Evolutionary conservation across 2,888 invertebrate genomes (phyloP).

Genomic region (Pheosia tremula): DNA sequence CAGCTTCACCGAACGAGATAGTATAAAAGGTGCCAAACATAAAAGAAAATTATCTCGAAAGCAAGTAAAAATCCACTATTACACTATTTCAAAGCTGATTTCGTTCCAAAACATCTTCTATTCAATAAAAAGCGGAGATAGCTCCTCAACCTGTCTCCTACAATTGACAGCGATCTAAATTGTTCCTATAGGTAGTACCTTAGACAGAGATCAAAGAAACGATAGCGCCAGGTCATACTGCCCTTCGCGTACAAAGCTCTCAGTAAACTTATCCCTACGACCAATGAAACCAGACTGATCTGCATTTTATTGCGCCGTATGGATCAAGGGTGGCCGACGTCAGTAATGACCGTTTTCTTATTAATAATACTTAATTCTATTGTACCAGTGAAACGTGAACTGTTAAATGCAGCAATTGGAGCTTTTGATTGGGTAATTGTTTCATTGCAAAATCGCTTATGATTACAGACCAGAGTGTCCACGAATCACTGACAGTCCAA

Average conservation of each 20-base stretch:
- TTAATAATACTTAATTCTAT: too few relatives aligned
- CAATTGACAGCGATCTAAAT: slow-evolving; percentile 20
- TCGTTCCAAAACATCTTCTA: slow-evolving; percentile 5
- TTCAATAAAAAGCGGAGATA: slow-evolving; percentile 15
- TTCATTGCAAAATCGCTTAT: too few relatives aligned
- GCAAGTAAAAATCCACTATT: neutral
- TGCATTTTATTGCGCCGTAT: slow-evolving; percentile 34
- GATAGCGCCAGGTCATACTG: slow-evolving; percentile 13
- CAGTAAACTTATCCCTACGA: slow-evolving; percentile 24
- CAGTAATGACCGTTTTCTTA: neutral
- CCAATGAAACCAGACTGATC: slow-evolving; percentile 34
- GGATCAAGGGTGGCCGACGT: neutral
- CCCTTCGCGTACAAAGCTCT: slow-evolving; percentile 16
- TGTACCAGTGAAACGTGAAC: too few relatives aligned
- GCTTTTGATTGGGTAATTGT: too few relatives aligned
- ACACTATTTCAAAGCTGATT: neutral
- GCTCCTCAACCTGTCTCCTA: slow-evolving; percentile 14
- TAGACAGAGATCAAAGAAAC: slow-evolving; percentile 32
- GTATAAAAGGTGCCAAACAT: neutral
- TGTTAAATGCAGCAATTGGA: too few relatives aligned
- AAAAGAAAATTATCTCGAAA: neutral
- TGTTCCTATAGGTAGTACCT: slow-evolving; percentile 18
- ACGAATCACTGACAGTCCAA: too few relatives aligned
- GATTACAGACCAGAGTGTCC: too few relatives aligned
- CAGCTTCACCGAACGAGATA: too few relatives aligned